A percentile compares a stretch with the other conserved stretches of the same genome.
Evolutionary conservation across 2,113 vertebrate species (phyloP).

Genomic region (Hippocampus barbouri): DNA sequence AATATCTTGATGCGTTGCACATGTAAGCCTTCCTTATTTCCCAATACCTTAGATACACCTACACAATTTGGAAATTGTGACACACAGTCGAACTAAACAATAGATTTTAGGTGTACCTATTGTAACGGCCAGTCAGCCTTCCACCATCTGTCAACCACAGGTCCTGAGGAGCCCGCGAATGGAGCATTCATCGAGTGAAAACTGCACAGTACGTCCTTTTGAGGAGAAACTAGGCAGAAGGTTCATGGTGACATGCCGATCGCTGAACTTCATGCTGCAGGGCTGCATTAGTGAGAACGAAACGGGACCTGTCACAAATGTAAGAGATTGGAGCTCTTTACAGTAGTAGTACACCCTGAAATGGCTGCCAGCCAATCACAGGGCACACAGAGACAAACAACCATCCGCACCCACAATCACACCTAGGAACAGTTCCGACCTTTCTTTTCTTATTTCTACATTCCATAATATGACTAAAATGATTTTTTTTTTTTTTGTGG

Average conservation of each 20-base stretch:
- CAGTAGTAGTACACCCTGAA: too few relatives aligned
- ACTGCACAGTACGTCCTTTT: slow-evolving; percentile 76
- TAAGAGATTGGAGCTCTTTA: slow-evolving; percentile 60
- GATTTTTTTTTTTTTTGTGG: background rate
- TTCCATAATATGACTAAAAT: background rate
- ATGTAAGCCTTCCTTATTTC: background rate
- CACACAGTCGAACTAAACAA: background rate
- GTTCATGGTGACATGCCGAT: slow-evolving; percentile 84
- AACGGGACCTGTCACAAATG: slow-evolving; percentile 85
- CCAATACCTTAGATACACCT: background rate
- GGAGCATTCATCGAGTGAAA: slow-evolving; percentile 72
- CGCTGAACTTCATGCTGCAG: slow-evolving; percentile 87
- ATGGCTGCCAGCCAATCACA: too few relatives aligned
- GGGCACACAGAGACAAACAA: too few relatives aligned
- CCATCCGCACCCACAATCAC: too few relatives aligned
- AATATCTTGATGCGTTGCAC: background rate
- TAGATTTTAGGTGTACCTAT: background rate
- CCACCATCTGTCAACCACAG: slow-evolving; percentile 54
- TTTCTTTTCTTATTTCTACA: background rate
- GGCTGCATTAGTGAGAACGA: slow-evolving; percentile 89
- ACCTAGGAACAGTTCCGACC: too few relatives aligned
- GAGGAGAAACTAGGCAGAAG: slow-evolving; percentile 87
- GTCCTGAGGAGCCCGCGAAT: slow-evolving; percentile 78
- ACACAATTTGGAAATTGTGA: background rate
- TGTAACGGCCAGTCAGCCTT: background rate